Evolutionary conservation across 1,140 invertebrate genomes (phyloP).

Genomic region (Ridgeia piscesae): DNA sequence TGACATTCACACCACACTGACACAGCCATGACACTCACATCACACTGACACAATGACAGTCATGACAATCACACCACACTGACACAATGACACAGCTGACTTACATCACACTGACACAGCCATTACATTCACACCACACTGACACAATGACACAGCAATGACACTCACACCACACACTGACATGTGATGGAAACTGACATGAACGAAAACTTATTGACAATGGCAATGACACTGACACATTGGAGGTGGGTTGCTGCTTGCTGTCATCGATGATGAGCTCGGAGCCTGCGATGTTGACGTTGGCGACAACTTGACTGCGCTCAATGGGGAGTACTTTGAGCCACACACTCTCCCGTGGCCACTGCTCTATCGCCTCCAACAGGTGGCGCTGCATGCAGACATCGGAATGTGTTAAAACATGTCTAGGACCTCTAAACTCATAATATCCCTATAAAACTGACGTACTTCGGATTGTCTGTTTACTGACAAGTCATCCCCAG

Average conservation of each 20-base stretch:
- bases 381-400: slow-evolving; percentile 15
- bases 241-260: slow-evolving; percentile 1
- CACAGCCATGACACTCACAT: not conserved
- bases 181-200: too few relatives aligned
- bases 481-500: too few relatives aligned
- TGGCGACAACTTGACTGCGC: slow-evolving; percentile 25
- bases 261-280: slow-evolving; percentile 26
- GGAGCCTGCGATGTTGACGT: slow-evolving; percentile 23
- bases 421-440: too few relatives aligned
- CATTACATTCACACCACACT: not conserved
- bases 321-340: slow-evolving; percentile 30
- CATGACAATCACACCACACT: not conserved
- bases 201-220: too few relatives aligned
- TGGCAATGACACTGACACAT: not conserved
- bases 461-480: too few relatives aligned
- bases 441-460: too few relatives aligned
- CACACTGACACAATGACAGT: not conserved
- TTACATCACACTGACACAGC: not conserved
- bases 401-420: not conserved
- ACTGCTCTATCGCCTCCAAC: slow-evolving; percentile 14
- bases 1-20: not conserved
- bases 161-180: too few relatives aligned
- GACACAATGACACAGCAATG: too few relatives aligned
- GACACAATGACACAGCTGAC: not conserved
- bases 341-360: slow-evolving; percentile 21